A percentile compares a stretch with the other conserved stretches of the same genome.
Conservation (phyloP, 2,888 invertebrate species). For the Lymantria dispar region DNA sequence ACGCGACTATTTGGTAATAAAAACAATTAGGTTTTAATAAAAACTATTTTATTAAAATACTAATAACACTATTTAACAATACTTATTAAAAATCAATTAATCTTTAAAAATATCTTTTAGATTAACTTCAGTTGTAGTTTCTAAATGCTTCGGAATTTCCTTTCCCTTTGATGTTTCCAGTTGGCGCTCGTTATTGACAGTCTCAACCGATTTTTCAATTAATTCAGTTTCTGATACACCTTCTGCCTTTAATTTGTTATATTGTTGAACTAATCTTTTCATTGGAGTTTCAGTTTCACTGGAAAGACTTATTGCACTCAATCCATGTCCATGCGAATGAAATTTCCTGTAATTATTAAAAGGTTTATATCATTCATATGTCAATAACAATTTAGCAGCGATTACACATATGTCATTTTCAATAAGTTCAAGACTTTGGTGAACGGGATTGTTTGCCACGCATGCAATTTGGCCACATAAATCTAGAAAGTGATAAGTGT, state of each 20-base stretch:
- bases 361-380: neutral
- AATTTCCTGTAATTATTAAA: conserved; percentile 81
- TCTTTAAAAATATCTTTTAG: conserved; percentile 62
- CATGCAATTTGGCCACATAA: no score
- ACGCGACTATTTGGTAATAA: neutral
- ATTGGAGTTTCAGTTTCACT: conserved; percentile 78
- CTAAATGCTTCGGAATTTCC: conserved; percentile 47
- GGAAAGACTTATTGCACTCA: conserved; percentile 80
- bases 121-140: conserved; percentile 46
- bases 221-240: conserved; percentile 78
- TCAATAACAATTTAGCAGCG: no score
- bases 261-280: conserved; percentile 84
- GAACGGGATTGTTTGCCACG: no score
- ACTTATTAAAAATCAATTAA: conserved; percentile 11
- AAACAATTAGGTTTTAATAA: neutral
- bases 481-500: no score
- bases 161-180: conserved; percentile 37
- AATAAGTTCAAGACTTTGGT: no score
- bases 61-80: neutral
- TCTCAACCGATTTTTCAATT: conserved; percentile 57
- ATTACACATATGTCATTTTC: no score
- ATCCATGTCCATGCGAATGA: conserved; percentile 82
- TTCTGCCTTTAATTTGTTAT: conserved; percentile 80
- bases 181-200: conserved; percentile 49
- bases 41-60: neutral